Evolutionary conservation across 23 tunicate species (phyloP).

Genomic region (Trididemnum nubilum): DNA sequence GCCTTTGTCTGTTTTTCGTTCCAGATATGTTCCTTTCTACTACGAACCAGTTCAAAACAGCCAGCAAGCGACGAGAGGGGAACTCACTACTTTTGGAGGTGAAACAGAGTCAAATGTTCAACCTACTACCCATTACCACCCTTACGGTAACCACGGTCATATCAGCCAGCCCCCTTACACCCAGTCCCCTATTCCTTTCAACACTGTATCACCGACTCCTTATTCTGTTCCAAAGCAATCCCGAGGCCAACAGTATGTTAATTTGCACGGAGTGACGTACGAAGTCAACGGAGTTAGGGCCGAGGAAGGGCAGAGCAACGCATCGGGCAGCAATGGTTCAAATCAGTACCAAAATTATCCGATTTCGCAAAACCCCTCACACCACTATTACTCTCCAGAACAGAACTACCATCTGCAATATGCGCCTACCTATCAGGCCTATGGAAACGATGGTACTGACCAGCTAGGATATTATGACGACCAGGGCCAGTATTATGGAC

Average conservation of each 20-base stretch:
- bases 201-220: slow-evolving; percentile 33
- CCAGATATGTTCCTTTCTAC: no score
- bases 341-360: slow-evolving; percentile 40
- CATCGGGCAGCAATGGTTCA: slow-evolving; percentile 53
- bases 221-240: slow-evolving; percentile 20
- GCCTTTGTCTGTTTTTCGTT: no score
- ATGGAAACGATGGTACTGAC: neutral
- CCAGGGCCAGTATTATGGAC: slow-evolving; percentile 15
- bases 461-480: slow-evolving; percentile 20
- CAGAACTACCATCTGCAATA: slow-evolving; percentile 19
- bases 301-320: slow-evolving; percentile 65
- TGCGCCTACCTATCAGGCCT: neutral
- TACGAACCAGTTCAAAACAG: no score
- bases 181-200: slow-evolving; percentile 36
- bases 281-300: slow-evolving; percentile 17
- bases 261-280: slow-evolving; percentile 58
- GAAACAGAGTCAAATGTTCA: neutral
- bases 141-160: neutral
- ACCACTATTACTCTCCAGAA: slow-evolving; percentile 35
- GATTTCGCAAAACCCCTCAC: neutral
- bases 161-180: slow-evolving; percentile 13
- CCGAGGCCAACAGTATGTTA: slow-evolving; percentile 63
- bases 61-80: neutral
- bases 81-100: neutral
- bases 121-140: neutral